phyloP scores from a whole-genome alignment of 2,888 invertebrate genomes.

The Ptilodon capucinus region DNA sequence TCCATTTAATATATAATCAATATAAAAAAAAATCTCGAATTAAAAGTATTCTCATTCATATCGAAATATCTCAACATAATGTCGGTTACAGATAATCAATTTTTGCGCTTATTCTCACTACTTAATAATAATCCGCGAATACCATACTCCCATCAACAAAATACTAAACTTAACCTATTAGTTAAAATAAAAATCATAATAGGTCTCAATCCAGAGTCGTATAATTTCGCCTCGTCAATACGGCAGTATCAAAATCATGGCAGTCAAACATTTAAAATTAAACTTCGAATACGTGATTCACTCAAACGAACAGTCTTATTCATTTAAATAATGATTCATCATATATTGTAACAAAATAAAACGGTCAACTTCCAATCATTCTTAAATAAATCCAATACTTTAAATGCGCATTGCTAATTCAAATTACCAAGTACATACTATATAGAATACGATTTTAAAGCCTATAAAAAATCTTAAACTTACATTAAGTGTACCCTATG shows the following conservation, averaged over 20 bases:
- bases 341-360: conserved; percentile 46
- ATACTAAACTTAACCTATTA: conserved; percentile 41
- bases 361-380: conserved; percentile 36
- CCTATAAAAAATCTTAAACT: conserved; percentile 64
- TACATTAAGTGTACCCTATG: conserved; percentile 64
- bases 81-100: conserved; percentile 34
- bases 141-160: conserved; percentile 39
- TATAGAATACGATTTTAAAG: conserved; percentile 67
- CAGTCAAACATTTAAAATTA: conserved; percentile 64
- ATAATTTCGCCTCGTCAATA: conserved; percentile 36
- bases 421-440: conserved; percentile 51
- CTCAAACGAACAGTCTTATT: conserved; percentile 74
- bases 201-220: conserved; percentile 30
- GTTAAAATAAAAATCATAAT: conserved; percentile 38
- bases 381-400: conserved; percentile 50
- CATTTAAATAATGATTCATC: conserved; percentile 54
- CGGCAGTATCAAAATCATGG: conserved; percentile 49
- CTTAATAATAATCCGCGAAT: conserved; percentile 36
- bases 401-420: conserved; percentile 66
- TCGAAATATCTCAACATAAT: conserved; percentile 21
- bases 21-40: neutral
- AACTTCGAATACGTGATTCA: conserved; percentile 58
- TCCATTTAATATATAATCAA: conserved; percentile 15
- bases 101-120: conserved; percentile 40
- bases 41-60: conserved; percentile 10